Conservation (phyloP, 2,113 vertebrate species). For the Poecilia latipinna region DNA sequence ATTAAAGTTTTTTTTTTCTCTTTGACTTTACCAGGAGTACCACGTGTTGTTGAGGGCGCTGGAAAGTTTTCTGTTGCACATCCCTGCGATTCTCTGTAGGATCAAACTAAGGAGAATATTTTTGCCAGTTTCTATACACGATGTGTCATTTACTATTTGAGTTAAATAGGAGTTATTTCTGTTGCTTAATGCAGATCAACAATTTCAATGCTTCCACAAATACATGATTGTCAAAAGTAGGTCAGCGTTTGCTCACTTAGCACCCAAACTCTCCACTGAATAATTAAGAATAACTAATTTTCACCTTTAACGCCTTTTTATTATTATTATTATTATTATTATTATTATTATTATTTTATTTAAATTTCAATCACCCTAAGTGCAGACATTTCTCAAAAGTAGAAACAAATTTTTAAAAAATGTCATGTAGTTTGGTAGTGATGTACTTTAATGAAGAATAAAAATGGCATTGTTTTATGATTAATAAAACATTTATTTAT, state of each 20-base stretch:
- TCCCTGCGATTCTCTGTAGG: too few species aligned
- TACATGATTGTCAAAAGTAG: background rate
- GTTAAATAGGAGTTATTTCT: too few species aligned
- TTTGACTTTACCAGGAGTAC: too few species aligned
- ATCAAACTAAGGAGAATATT: too few species aligned
- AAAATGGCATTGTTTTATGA: too few species aligned
- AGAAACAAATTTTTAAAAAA: background rate
- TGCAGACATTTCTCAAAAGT: background rate
- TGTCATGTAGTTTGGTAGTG: background rate
- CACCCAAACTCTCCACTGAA: background rate
- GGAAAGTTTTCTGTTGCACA: too few species aligned
- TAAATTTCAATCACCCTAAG: too few species aligned
- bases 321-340: background rate
- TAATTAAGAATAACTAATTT: background rate
- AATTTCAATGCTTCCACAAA: background rate
- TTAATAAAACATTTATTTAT: too few species aligned
- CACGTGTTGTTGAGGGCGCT: too few species aligned
- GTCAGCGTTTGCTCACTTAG: background rate
- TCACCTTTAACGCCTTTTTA: background rate
- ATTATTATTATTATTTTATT: background rate
- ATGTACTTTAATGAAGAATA: background rate
- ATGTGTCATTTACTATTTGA: too few species aligned
- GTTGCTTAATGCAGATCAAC: background rate
- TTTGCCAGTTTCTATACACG: too few species aligned
- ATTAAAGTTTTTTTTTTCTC: too few species aligned